These are phyloP conservation scores for Margarornis squamiger DNA, from an alignment of 2,797 vertebrate species.

Conservation along the genomic window DNA sequence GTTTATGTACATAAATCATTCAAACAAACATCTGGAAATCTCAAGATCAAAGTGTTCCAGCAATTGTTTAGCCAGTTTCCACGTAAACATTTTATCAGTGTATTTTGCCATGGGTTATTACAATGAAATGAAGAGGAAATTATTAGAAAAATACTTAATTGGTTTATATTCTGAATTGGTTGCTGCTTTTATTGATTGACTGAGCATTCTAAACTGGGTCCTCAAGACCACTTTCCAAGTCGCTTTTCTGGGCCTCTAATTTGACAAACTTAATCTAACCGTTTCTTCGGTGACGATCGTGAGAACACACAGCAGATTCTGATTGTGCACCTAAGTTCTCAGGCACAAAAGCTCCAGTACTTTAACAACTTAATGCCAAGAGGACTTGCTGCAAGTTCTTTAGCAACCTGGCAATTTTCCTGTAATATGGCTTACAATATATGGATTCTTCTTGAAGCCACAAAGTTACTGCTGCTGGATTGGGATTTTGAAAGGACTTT, in stretches of 20 bases:
- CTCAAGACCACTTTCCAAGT: background rate
- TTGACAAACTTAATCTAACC: background rate
- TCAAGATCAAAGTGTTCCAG: background rate
- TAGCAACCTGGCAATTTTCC: background rate
- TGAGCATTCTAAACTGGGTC: background rate
- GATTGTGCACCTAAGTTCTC: background rate
- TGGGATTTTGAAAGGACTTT: background rate
- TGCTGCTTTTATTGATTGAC: accelerated
- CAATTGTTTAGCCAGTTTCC: background rate
- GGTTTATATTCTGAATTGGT: background rate
- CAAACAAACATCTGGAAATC: background rate
- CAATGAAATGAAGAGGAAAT: background rate
- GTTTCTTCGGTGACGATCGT: background rate
- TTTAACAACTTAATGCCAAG: background rate
- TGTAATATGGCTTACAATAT: background rate
- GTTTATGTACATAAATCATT: background rate
- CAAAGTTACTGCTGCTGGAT: background rate
- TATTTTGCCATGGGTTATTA: background rate
- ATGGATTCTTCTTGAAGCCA: background rate
- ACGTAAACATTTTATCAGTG: background rate
- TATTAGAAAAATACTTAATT: background rate
- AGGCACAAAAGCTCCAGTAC: background rate
- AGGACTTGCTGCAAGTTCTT: background rate
- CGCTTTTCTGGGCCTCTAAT: background rate
- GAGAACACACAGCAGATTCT: background rate